These are phyloP conservation scores for Argyrosomus japonicus DNA, from an alignment of 2,113 vertebrate genomes.

Conservation along the genomic window DNA sequence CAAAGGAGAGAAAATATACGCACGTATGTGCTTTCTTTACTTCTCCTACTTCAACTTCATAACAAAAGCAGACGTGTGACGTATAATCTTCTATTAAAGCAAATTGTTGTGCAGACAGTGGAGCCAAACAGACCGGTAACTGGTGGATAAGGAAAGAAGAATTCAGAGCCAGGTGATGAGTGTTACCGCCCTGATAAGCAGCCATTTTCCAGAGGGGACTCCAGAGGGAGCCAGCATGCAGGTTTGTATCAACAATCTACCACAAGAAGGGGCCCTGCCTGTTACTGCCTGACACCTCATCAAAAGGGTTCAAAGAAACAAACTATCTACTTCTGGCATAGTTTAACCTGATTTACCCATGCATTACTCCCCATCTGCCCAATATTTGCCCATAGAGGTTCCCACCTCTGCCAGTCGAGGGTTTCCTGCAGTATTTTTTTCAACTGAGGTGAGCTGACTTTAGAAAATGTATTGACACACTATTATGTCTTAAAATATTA, in stretches of 20 bases:
- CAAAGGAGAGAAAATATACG: background rate
- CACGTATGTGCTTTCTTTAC: background rate
- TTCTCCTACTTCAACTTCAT: background rate
- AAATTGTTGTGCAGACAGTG: background rate
- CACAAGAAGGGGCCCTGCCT: background rate
- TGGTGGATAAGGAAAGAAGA: background rate
- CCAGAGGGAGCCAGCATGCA: slow-evolving; percentile 53
- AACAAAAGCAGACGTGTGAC: background rate
- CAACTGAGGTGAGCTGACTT: background rate
- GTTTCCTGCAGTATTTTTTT: background rate
- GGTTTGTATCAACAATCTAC: background rate
- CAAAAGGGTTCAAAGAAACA: background rate
- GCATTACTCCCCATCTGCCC: background rate
- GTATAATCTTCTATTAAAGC: background rate
- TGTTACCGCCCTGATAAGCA: background rate
- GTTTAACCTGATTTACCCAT: background rate
- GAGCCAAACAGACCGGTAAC: background rate
- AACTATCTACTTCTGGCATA: background rate
- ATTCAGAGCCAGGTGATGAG: background rate
- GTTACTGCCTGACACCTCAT: too few species aligned
- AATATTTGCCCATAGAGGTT: background rate
- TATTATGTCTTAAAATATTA: background rate
- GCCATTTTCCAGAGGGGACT: slow-evolving; percentile 1
- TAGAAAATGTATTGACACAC: too few species aligned
- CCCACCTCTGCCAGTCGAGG: background rate